Conservation (phyloP, 2,797 vertebrate species). For the Amblyraja radiata region DNA sequence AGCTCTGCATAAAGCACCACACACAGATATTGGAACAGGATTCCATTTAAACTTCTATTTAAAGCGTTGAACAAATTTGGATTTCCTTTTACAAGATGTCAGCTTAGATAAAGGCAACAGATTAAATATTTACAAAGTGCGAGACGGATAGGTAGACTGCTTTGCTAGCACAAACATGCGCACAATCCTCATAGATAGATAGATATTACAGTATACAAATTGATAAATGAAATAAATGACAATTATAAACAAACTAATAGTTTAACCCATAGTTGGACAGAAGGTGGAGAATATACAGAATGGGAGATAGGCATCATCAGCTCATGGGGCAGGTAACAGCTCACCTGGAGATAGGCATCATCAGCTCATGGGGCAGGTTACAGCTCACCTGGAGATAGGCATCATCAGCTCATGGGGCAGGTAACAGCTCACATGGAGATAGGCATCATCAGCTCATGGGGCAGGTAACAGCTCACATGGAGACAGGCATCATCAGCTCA, state of each 20-base stretch:
- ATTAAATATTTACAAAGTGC: constrained; percentile 13
- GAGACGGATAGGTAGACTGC: neutral
- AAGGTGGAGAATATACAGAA: neutral
- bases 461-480: too few species aligned
- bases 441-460: too few species aligned
- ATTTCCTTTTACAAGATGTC: neutral
- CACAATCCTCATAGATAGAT: neutral
- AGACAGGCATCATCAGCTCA: too few species aligned
- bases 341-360: too few species aligned
- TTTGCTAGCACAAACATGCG: neutral
- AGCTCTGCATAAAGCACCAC: neutral
- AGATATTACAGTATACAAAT: constrained; percentile 20
- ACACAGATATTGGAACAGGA: neutral
- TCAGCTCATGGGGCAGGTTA: too few species aligned
- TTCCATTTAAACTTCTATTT: neutral
- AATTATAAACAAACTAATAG: neutral
- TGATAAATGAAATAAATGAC: neutral
- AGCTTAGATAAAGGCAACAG: neutral
- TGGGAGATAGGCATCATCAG: too few species aligned
- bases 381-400: too few species aligned
- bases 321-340: too few species aligned
- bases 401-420: too few species aligned
- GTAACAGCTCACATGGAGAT: too few species aligned
- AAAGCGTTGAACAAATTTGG: constrained; percentile 4
- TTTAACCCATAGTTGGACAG: neutral